Evolutionary conservation across 2,797 vertebrate genomes (phyloP).

Genomic region (Podarcis lilfordi): DNA sequence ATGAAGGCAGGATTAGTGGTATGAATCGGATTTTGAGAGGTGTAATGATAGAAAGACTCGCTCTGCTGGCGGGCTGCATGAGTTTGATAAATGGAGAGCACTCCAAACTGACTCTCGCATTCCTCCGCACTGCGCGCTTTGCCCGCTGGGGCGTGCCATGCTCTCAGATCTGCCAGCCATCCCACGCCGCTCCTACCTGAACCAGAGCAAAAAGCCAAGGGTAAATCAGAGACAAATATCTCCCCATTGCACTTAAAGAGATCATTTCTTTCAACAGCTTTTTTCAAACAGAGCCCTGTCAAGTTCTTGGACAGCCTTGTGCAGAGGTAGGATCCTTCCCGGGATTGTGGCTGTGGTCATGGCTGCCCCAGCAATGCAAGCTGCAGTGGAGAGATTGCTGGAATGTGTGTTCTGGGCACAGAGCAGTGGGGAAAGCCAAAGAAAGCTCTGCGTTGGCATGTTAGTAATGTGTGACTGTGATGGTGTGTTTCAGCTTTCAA

Average conservation of each 20-base stretch:
- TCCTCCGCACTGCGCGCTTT: slow-evolving; percentile 84
- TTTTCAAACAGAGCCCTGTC: slow-evolving; percentile 76
- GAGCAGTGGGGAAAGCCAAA: not conserved
- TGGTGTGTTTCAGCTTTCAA: not conserved
- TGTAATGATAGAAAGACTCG: slow-evolving; percentile 99
- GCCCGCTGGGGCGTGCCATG: slow-evolving; percentile 88
- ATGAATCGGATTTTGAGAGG: slow-evolving; percentile 99
- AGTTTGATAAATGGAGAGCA: slow-evolving; percentile 99
- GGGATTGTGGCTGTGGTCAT: slow-evolving; percentile 20
- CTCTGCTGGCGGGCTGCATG: slow-evolving; percentile 99
- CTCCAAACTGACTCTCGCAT: slow-evolving; percentile 88
- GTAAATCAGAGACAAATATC: slow-evolving; percentile 86
- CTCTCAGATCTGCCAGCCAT: slow-evolving; percentile 87
- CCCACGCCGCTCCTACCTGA: slow-evolving; percentile 86
- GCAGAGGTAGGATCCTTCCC: slow-evolving; percentile 65
- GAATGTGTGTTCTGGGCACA: slow-evolving; percentile 2
- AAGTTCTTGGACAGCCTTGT: slow-evolving; percentile 71
- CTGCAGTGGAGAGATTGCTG: not conserved
- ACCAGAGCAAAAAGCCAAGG: slow-evolving; percentile 86
- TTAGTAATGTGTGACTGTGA: not conserved
- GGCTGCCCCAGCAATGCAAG: slow-evolving; percentile 24
- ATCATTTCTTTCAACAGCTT: slow-evolving; percentile 84
- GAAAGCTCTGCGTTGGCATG: not conserved
- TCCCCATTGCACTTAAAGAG: slow-evolving; percentile 82
- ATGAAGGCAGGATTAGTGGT: slow-evolving; percentile 99